These are phyloP conservation scores for Thymelicus lineola DNA, from an alignment of 2,888 invertebrate species.

Conservation along the genomic window DNA sequence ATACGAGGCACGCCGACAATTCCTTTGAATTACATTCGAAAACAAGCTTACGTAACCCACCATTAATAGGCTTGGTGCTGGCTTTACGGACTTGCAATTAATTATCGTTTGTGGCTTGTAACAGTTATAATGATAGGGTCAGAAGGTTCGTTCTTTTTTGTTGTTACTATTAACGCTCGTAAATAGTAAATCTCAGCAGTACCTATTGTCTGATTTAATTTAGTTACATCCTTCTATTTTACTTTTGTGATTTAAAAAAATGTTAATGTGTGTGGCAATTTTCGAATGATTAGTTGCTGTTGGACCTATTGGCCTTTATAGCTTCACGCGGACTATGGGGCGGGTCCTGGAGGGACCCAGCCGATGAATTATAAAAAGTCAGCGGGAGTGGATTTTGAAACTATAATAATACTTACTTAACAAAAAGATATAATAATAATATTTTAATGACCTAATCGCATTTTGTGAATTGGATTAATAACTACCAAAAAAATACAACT, in stretches of 20 bases:
- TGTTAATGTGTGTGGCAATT: no score
- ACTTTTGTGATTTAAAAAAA: no score
- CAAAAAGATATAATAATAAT: no score
- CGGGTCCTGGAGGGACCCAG: no score
- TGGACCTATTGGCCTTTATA: no score
- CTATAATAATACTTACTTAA: no score
- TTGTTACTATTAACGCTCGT: not conserved
- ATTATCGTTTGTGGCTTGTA: not conserved
- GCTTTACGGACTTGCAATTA: conserved; percentile 29
- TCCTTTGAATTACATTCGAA: conserved; percentile 39
- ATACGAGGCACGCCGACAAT: conserved; percentile 41
- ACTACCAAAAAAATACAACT: conserved; percentile 5
- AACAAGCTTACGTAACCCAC: conserved; percentile 44
- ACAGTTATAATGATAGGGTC: not conserved
- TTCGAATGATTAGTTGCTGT: no score
- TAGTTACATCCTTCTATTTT: not conserved
- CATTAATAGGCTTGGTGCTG: conserved; percentile 40
- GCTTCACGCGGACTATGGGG: no score
- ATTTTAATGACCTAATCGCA: not conserved
- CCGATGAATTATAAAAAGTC: no score
- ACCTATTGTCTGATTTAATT: not conserved
- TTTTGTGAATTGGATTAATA: conserved; percentile 2
- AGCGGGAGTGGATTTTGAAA: no score
- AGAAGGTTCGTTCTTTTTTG: not conserved
- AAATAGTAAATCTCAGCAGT: no score